A percentile compares a stretch with the other conserved stretches of the same genome.
These are phyloP conservation scores for Dolichoris vasculosae DNA, from an alignment of 1,140 invertebrate species.

Conservation along the genomic window DNA sequence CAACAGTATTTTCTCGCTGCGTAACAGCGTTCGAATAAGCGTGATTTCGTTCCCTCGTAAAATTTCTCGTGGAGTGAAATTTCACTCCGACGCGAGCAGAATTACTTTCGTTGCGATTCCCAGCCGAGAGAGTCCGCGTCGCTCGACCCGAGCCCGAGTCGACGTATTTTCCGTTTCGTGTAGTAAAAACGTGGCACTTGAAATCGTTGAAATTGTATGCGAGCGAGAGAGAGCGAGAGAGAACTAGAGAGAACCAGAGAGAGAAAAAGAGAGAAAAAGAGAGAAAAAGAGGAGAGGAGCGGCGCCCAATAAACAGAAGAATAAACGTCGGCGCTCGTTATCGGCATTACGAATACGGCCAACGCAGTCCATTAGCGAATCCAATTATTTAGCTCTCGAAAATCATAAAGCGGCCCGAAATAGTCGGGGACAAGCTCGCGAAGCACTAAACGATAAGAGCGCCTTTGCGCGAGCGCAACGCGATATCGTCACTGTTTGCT, in stretches of 20 bases:
- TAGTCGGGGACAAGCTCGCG: not conserved
- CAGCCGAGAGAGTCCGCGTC: not conserved
- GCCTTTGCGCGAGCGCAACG: not conserved
- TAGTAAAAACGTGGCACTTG: not conserved
- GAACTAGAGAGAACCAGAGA: no score
- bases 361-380: not conserved
- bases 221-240: not conserved
- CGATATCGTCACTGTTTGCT: not conserved
- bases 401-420: not conserved
- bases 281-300: not conserved
- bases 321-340: not conserved
- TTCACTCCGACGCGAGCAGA: slow-evolving; percentile 17
- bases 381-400: not conserved
- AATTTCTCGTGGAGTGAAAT: slow-evolving; percentile 20
- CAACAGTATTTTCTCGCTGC: not conserved
- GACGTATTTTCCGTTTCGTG: not conserved
- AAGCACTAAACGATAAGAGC: not conserved
- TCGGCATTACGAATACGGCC: not conserved
- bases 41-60: not conserved
- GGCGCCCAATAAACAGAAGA: not conserved
- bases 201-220: no score
- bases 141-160: not conserved
- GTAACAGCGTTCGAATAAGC: slow-evolving; percentile 2
- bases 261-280: not conserved
- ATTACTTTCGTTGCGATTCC: slow-evolving; percentile 4